phyloP scores from a whole-genome alignment of 2,113 vertebrate species.

The Charina bottae region DNA sequence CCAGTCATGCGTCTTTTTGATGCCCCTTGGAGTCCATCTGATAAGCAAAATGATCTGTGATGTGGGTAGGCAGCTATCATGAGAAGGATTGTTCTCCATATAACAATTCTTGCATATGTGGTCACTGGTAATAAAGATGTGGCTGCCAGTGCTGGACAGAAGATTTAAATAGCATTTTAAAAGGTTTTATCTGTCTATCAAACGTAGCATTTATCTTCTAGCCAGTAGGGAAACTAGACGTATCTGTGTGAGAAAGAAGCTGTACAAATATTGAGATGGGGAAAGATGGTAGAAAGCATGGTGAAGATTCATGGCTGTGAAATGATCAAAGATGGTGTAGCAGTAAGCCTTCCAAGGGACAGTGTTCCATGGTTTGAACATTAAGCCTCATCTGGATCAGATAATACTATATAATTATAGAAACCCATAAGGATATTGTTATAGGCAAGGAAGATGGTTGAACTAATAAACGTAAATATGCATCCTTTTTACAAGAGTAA shows the following conservation, averaged over 20 bases:
- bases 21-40: not conserved
- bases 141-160: not conserved
- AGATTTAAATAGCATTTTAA: not conserved
- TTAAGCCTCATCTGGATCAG: not conserved
- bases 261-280: not conserved
- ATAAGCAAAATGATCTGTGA: not conserved
- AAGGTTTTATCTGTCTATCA: not conserved
- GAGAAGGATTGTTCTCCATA: not conserved
- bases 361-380: not conserved
- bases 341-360: not conserved
- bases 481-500: constrained; percentile 7
- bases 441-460: not conserved
- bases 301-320: not conserved
- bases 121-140: not conserved
- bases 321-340: not conserved
- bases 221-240: not conserved
- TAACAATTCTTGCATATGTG: not conserved
- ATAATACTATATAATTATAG: not conserved
- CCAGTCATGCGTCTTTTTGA: not conserved
- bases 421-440: not conserved
- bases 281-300: not conserved
- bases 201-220: not conserved
- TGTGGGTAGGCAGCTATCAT: not conserved
- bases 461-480: not conserved
- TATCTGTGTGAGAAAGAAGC: not conserved